phyloP scores from a whole-genome alignment of 2,113 vertebrate genomes.

The Rhynchopsitta pachyrhyncha region DNA sequence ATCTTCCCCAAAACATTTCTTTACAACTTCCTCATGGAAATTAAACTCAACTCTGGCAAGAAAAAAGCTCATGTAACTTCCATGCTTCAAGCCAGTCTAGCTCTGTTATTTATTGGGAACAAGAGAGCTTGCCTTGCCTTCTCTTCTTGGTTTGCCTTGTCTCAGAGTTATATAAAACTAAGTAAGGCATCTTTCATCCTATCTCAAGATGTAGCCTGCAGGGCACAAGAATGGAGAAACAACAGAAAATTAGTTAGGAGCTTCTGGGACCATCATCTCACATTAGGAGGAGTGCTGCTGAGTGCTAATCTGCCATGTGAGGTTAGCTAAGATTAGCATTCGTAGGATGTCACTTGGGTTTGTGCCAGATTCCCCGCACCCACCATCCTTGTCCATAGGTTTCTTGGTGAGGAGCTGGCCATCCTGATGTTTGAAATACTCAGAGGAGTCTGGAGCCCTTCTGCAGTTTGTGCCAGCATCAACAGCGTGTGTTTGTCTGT shows the following conservation, averaged over 20 bases:
- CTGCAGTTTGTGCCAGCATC: not conserved
- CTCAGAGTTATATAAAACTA: not conserved
- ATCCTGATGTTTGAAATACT: not conserved
- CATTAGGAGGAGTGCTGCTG: not conserved
- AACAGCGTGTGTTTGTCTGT: rapidly evolving
- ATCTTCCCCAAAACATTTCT: not conserved
- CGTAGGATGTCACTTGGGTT: not conserved
- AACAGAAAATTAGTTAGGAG: not conserved
- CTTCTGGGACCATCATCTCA: not conserved
- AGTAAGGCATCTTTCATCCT: not conserved
- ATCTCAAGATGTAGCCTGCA: not conserved
- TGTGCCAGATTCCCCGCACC: not conserved
- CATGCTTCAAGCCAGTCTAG: not conserved
- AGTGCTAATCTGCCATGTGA: not conserved
- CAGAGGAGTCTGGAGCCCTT: not conserved
- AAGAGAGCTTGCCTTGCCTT: not conserved
- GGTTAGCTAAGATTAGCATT: not conserved
- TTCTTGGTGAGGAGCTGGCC: not conserved
- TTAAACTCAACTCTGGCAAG: not conserved
- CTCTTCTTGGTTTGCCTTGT: not conserved
- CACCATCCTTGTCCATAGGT: not conserved
- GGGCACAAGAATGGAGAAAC: not conserved
- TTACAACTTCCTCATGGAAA: conserved; percentile 9
- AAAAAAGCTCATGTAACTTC: not conserved
- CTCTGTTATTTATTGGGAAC: not conserved